Evolutionary conservation across 1,140 invertebrate species (phyloP), one percentile per base, ranked within the genome.

Genomic region (Cryptotermes secundus): DNA sequence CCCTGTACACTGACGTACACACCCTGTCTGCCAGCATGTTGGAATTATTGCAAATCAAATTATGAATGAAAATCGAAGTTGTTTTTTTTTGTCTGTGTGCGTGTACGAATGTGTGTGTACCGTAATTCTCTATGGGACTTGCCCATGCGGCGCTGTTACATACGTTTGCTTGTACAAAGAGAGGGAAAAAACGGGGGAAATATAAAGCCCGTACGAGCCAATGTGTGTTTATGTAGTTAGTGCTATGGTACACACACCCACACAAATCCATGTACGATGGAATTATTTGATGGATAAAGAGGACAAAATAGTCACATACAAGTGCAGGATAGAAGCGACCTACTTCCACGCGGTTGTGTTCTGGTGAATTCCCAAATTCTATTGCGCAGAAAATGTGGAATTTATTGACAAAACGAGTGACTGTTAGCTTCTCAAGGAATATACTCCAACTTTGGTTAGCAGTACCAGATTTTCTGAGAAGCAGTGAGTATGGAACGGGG

Each of bases 11-110:
- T 82, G 81, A 82, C 81, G 81, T 82, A 38, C 83, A 42, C n/a
- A 26, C 59, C 34, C 83, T 83, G 83, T 83, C 83, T 83, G 83
- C 59, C 83, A 45, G 81, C 38, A 38, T 82, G 81, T 35, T 45
- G 84, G 80, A 84, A 84, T 84, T 84, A 84, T 82, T 36, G 49
- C 84, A 84, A 84, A 84, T 84, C 84, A 84, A 84, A 84, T 84
- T 84, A 84, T 82, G 35, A 82, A 45, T 84, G 84, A 84, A 84
- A 84, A 84, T 84, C 84, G 84, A 84, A 84, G 84, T 49, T 82
- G 36, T 82, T 45, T 82, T 81, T 81, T 38, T 49, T n/a, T 82
- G 24, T 82, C 2, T 72, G 59, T 72, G 59, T 72, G 59, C 26
- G 59, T 72, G 59, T n/a, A n/a, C 53, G 53, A 59, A 59, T 72